Conservation (phyloP, 2,888 invertebrate genomes). For the Timema podura region DNA sequence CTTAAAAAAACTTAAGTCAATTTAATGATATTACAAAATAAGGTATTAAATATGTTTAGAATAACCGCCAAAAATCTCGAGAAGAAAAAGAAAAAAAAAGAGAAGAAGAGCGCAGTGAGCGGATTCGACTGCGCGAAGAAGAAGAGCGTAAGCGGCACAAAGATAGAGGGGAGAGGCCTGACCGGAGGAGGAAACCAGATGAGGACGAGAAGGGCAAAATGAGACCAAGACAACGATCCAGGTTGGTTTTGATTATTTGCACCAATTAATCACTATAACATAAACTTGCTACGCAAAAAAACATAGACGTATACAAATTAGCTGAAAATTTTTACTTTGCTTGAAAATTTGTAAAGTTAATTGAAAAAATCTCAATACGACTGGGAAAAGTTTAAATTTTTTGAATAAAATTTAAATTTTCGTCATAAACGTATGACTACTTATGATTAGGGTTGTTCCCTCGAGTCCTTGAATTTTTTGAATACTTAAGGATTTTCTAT, state of each 20-base stretch:
- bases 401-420: too few species aligned
- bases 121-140: slow-evolving; percentile 36
- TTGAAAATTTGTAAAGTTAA: background rate
- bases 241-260: background rate
- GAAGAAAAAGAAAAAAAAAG: slow-evolving; percentile 52
- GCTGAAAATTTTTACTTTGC: background rate
- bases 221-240: slow-evolving; percentile 19
- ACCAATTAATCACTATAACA: background rate
- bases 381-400: too few species aligned
- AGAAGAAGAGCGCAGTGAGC: slow-evolving; percentile 50
- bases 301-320: background rate
- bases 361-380: too few species aligned
- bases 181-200: slow-evolving; percentile 42
- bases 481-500: too few species aligned
- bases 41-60: slow-evolving; percentile 36
- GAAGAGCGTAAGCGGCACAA: slow-evolving; percentile 23
- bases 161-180: slow-evolving; percentile 37
- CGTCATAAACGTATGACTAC: too few species aligned
- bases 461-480: too few species aligned
- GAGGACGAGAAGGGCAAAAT: slow-evolving; percentile 32
- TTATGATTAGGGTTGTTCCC: too few species aligned
- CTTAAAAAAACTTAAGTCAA: too few species aligned
- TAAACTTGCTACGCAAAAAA: background rate
- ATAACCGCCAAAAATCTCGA: slow-evolving; percentile 48
- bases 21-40: background rate